A percentile compares a stretch with the other conserved stretches of the same genome.
phyloP scores from a whole-genome alignment of 1,140 invertebrate genomes.

The Xylocopa sonorina region DNA sequence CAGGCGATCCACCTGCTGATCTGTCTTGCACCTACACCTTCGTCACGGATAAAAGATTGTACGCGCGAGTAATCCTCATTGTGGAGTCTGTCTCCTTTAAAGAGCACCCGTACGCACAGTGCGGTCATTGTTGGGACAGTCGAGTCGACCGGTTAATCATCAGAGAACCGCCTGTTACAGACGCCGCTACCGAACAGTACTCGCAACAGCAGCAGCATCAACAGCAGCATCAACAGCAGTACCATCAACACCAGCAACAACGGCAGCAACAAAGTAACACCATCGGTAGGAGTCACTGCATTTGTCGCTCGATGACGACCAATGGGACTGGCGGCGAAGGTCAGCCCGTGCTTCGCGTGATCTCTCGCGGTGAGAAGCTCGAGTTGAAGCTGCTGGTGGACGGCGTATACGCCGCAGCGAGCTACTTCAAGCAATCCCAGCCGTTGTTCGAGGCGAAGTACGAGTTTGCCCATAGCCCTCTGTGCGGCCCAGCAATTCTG shows the following conservation, averaged over 20 bases:
- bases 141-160: slow-evolving; percentile 84
- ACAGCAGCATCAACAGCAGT: background rate
- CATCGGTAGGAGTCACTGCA: slow-evolving; percentile 78
- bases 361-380: slow-evolving; percentile 89
- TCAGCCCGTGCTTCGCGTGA: slow-evolving; percentile 81
- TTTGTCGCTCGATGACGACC: slow-evolving; percentile 79
- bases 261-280: slow-evolving; percentile 10
- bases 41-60: slow-evolving; percentile 90
- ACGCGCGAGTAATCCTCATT: slow-evolving; percentile 89
- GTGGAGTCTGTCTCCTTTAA: slow-evolving; percentile 88
- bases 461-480: slow-evolving; percentile 93
- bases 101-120: slow-evolving; percentile 89
- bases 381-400: slow-evolving; percentile 91
- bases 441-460: slow-evolving; percentile 92
- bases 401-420: slow-evolving; percentile 89
- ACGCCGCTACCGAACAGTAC: slow-evolving; percentile 34
- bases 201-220: background rate
- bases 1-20: slow-evolving; percentile 84
- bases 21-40: slow-evolving; percentile 92
- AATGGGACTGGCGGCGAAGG: slow-evolving; percentile 9
- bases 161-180: slow-evolving; percentile 84
- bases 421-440: slow-evolving; percentile 92
- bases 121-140: slow-evolving; percentile 91
- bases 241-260: background rate
- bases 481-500: slow-evolving; percentile 91